Conservation (phyloP, 2,113 vertebrate species). For the Fregetta grallaria region DNA sequence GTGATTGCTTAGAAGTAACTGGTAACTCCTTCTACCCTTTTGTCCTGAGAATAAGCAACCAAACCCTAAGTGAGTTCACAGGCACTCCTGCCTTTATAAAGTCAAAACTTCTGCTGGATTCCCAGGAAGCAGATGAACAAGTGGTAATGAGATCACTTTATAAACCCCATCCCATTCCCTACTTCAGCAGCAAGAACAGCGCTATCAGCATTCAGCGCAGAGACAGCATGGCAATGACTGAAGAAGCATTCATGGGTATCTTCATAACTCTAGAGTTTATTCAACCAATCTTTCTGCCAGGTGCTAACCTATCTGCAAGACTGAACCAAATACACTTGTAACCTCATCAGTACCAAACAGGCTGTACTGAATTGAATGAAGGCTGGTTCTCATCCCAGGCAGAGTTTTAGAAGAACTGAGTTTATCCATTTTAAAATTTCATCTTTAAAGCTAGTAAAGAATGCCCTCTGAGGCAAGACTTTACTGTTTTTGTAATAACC, state of each 20-base stretch:
- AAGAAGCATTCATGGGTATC: neutral
- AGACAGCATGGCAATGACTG: neutral
- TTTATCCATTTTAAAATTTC: neutral
- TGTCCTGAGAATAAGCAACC: neutral
- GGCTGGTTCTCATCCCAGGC: neutral
- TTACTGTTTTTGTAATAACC: neutral
- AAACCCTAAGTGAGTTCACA: neutral
- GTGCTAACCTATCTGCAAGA: neutral
- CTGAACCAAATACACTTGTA: neutral
- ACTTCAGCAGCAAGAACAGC: neutral
- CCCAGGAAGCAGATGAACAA: neutral
- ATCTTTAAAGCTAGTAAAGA: neutral
- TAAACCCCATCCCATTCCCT: neutral
- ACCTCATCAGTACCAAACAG: neutral
- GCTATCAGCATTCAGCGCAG: neutral
- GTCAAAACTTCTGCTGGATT: neutral
- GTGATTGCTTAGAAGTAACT: neutral
- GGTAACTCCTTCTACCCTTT: neutral
- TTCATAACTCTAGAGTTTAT: neutral
- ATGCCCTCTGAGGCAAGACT: neutral
- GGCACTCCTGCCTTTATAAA: neutral
- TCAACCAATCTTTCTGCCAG: neutral
- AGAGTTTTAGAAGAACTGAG: neutral
- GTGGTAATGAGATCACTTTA: neutral
- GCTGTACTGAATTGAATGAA: neutral